Base-by-base conservation (phyloP, 2,888 invertebrate genomes). In the Embidobia sp. region DNA sequence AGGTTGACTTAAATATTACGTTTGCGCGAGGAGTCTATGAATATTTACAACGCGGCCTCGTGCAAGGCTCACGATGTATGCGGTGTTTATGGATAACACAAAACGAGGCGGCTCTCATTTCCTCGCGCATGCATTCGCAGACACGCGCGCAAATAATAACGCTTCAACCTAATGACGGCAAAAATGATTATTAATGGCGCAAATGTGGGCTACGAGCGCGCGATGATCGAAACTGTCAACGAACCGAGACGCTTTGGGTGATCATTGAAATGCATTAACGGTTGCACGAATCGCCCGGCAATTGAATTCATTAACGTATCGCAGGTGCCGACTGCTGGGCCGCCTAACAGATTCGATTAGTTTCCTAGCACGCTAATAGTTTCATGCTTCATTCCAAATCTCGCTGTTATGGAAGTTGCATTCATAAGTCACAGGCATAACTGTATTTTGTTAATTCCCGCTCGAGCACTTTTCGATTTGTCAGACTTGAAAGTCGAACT, bases 231-330 rank as follows among this genome's bases (percentile, higher is more conserved):
- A 69, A 51, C 69, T 51, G 59, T 69, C 69, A 51, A 51, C 33
- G 59, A 42, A 69, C 51, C 49, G 49, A 40, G 33, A 29, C 57
- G 48, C 27, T 70, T 44, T 44, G 27, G 53, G 35, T 46, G 61
- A 70, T 70, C 59, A 61, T 61, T 53, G 61, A 53, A 70, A 61
- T 53, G 29, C 44, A 53, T 70, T 61, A 61, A 61, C 26, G 57
- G 44, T 42, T 44, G 33, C 51, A 26, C 44, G 70, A 70, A 70
- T 70, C 44, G 61, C 53, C 46, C 70, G 70, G 33, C 53, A 37
- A 70, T 70, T 61, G 61, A 70, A 70, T 70, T 70, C 61, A 69
- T 69, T 49, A 49, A 49, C 31, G 69, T 33, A 59, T 49, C 59
- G 59, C 59, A 42, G 49, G 31, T 49, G 49, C 49, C 35, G 27